These are phyloP conservation scores for Spilogale gracilis DNA, from an alignment of 2,113 vertebrate species.

Conservation along the genomic window DNA sequence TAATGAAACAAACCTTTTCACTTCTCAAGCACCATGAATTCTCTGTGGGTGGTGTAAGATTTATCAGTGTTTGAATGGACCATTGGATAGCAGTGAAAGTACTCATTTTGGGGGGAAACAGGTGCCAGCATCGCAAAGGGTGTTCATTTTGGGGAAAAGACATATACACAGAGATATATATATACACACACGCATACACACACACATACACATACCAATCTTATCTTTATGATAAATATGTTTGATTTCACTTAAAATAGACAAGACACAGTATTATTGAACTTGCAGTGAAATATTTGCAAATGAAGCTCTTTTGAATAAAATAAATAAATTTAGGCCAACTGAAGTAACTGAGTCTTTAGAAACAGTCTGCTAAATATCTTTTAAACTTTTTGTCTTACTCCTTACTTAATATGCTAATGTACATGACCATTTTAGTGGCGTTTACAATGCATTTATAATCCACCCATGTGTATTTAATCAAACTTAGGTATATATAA, in stretches of 20 bases:
- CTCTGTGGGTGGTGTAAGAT: neutral
- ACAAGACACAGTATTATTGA: neutral
- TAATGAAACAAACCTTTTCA: neutral
- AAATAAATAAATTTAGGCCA: neutral
- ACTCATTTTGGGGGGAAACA: neutral
- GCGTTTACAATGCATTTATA: neutral
- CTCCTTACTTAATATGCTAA: neutral
- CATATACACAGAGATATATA: neutral
- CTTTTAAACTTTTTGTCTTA: conserved; percentile 1
- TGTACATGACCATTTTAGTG: neutral
- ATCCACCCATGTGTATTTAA: neutral
- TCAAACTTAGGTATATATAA: neutral
- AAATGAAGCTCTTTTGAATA: neutral
- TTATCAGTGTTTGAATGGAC: neutral
- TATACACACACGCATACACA: neutral
- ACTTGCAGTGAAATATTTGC: conserved; percentile 5
- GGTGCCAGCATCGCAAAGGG: neutral
- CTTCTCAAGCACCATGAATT: neutral
- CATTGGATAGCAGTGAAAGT: neutral
- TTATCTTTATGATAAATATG: neutral
- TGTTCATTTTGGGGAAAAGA: neutral
- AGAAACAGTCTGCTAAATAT: neutral
- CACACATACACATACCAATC: neutral
- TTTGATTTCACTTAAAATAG: conserved; percentile 13
- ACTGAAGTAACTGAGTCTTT: neutral